phyloP scores from a whole-genome alignment of 2,888 invertebrate genomes.

The Calephelis perditalis region DNA sequence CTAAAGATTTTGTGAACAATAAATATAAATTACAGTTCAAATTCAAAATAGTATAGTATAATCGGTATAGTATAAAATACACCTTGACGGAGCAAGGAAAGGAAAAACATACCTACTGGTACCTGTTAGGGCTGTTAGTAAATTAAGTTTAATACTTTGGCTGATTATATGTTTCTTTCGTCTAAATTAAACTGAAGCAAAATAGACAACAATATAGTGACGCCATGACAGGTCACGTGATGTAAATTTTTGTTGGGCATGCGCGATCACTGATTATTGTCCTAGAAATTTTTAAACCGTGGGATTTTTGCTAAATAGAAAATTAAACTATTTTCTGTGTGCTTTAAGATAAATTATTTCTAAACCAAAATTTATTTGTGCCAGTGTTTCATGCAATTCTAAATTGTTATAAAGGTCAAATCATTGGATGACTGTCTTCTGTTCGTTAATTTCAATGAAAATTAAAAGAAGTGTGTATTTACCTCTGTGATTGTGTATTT shows the following conservation, averaged over 20 bases:
- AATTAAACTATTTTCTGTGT: conserved; percentile 40
- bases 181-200: not conserved
- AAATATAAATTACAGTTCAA: too few relatives aligned
- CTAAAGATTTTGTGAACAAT: too few relatives aligned
- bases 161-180: conserved; percentile 5
- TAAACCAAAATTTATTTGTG: conserved; percentile 38
- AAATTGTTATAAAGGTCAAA: conserved; percentile 56
- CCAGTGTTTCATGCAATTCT: conserved; percentile 37
- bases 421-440: conserved; percentile 37
- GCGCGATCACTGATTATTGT: conserved; percentile 66
- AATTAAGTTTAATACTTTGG: conserved; percentile 2
- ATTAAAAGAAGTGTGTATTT: conserved; percentile 34
- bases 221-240: conserved; percentile 79
- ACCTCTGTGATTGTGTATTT: conserved; percentile 31
- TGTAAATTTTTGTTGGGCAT: conserved; percentile 76
- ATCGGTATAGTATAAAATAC: too few relatives aligned
- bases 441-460: conserved; percentile 2
- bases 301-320: conserved; percentile 48
- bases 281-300: conserved; percentile 66
- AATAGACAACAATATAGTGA: conserved; percentile 35
- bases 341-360: conserved; percentile 35
- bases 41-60: too few relatives aligned
- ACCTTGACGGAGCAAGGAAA: too few relatives aligned
- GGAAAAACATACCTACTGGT: too few relatives aligned
- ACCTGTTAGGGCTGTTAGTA: too few relatives aligned